Evolutionary conservation across 1,140 invertebrate species (phyloP).

Genomic region (Halotydeus destructor): DNA sequence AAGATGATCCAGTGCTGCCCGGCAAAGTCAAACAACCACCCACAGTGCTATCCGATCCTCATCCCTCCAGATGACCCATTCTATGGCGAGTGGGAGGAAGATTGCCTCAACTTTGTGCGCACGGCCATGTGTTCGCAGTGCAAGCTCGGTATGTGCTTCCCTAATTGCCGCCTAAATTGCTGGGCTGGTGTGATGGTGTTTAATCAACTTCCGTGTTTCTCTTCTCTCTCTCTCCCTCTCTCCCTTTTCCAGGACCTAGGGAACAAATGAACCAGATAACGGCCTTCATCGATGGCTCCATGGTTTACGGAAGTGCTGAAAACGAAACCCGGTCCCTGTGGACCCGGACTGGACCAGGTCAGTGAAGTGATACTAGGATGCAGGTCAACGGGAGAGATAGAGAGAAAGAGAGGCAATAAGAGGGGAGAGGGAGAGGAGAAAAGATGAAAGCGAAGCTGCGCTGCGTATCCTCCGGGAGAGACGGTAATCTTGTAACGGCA

Average conservation of each 20-base stretch:
- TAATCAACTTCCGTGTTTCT: no score
- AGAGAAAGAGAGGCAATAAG: no score
- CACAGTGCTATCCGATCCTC: conserved; percentile 59
- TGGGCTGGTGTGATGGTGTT: neutral
- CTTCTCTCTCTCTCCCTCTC: no score
- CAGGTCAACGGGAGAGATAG: no score
- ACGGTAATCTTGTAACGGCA: no score
- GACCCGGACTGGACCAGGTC: conserved; percentile 13
- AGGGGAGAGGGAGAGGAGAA: no score
- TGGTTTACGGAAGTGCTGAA: conserved; percentile 39
- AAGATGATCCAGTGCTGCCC: conserved; percentile 21
- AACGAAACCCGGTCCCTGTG: conserved; percentile 18
- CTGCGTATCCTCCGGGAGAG: no score
- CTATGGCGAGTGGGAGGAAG: conserved; percentile 39
- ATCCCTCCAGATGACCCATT: conserved; percentile 59
- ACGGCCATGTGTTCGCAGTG: conserved; percentile 29
- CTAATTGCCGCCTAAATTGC: neutral
- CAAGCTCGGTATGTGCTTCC: conserved; percentile 13
- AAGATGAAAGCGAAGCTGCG: no score
- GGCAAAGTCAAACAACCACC: conserved; percentile 20
- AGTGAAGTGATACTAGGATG: neutral
- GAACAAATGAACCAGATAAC: conserved; percentile 46
- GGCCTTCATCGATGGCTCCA: conserved; percentile 44
- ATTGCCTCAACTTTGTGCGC: conserved; percentile 66
- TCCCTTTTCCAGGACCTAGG: conserved; percentile 19